Evolutionary conservation across 2,888 invertebrate species (phyloP).

Genomic region (Netelia inedita): DNA sequence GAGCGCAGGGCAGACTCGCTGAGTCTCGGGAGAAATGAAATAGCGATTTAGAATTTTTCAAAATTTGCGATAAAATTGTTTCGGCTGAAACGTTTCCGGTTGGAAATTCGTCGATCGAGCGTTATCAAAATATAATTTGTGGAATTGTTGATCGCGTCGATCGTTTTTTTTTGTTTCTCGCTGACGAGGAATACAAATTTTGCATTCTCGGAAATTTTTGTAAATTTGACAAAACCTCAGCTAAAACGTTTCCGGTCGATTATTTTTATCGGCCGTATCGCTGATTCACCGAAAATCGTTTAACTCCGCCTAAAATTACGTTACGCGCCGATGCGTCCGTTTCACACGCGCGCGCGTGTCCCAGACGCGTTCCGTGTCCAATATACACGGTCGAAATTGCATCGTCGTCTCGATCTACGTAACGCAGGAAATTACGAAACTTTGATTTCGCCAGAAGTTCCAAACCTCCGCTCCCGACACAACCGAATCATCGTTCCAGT

Average conservation of each 20-base stretch:
- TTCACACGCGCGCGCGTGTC: background rate
- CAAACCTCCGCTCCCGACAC: conserved; percentile 29
- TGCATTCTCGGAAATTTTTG: too few relatives aligned
- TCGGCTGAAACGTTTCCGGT: too few relatives aligned
- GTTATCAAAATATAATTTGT: too few relatives aligned
- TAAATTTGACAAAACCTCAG: too few relatives aligned
- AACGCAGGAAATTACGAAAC: conserved; percentile 76
- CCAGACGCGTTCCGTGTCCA: conserved; percentile 11
- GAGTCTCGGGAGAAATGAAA: too few relatives aligned
- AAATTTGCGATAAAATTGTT: too few relatives aligned
- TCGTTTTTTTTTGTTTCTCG: too few relatives aligned
- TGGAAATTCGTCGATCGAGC: too few relatives aligned
- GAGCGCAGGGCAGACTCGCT: too few relatives aligned
- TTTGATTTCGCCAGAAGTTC: conserved; percentile 69
- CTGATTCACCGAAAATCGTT: conserved; percentile 32
- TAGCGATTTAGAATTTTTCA: too few relatives aligned
- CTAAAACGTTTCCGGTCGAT: background rate
- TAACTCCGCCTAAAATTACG: conserved; percentile 28
- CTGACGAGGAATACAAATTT: too few relatives aligned
- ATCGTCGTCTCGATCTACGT: conserved; percentile 60
- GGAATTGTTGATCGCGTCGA: too few relatives aligned
- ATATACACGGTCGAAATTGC: conserved; percentile 48
- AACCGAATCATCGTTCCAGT: conserved; percentile 62
- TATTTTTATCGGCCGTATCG: background rate
- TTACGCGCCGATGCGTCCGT: conserved; percentile 23